A percentile compares a stretch with the other conserved stretches of the same genome.
Conservation (phyloP, 2,113 vertebrate species). For the Chelonoidis abingdonii region DNA sequence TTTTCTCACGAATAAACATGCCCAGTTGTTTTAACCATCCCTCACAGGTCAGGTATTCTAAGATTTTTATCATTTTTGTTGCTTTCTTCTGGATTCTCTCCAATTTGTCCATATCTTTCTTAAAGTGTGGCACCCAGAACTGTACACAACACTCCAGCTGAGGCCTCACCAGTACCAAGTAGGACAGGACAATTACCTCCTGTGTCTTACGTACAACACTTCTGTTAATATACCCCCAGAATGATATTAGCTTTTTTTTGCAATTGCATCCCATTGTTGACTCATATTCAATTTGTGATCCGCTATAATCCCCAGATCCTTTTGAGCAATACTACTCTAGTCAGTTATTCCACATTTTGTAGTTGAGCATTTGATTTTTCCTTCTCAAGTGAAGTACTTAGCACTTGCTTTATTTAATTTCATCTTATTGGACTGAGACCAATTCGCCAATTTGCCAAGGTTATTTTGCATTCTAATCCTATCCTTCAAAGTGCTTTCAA, state of each 20-base stretch:
- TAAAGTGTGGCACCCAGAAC: background rate
- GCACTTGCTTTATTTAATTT: background rate
- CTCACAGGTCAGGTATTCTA: background rate
- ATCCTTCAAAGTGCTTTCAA: background rate
- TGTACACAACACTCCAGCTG: background rate
- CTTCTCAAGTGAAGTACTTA: background rate
- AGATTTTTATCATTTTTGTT: background rate
- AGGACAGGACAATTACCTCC: background rate
- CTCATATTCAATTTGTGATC: background rate
- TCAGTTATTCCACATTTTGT: background rate
- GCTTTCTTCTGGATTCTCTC: background rate
- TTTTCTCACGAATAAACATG: no score
- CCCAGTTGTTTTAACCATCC: background rate
- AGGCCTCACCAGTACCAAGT: background rate
- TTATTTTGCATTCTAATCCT: background rate
- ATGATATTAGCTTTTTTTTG: background rate
- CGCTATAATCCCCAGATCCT: background rate
- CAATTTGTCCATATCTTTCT: background rate
- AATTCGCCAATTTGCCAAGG: background rate
- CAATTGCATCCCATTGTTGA: background rate
- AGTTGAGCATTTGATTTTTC: background rate
- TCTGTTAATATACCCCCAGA: background rate
- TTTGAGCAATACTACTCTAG: background rate
- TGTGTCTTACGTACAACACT: background rate
- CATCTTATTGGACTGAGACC: background rate